Base-by-base conservation (phyloP, 2,797 vertebrate species). In the Trachurus trachurus region DNA sequence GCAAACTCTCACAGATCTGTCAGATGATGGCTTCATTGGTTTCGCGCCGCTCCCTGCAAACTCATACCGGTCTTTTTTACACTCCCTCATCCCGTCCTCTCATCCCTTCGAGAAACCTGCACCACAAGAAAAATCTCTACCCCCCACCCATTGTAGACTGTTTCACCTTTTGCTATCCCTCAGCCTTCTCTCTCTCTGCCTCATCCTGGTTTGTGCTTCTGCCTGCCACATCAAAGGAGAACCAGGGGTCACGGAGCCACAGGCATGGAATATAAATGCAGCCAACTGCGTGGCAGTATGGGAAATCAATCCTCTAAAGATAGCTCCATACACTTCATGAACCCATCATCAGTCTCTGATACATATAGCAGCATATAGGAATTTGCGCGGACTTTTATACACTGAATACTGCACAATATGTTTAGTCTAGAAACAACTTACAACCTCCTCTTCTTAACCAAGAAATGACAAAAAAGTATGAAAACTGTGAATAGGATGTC, bases 171-270 rank as follows among this genome's bases (percentile, higher is more conserved):
- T 91, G 91, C 92, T 91, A 91, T 95, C 91, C 90, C 88, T 96
- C 95, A 94, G 95, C 88, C 87, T 90, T 86, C 87, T 89, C 87
- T 91, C 90, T 84, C 88, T 89, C 91, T 91, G 90, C 86, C 87
- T 94, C 91, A 89, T 92, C 91, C 94, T 95, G 93, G 95, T 94
- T 95, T 95, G 95, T 94, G 96, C 96, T 95, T 95, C 95, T 95
- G 95, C 96, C 96, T 97, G 97, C 96, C 96, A 96, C 97, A 98
- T 98, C 97, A 98, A 99, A 99, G 96, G 95, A 96, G 97, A 97
- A 97, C 96, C 97, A 96, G 94, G 96, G 98, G 97, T 99, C 97
- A 98, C 78, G 82, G 96, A 97, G 96, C 97, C 95, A 96, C 96
- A 96, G 96, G 96, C 93, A 86, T 92, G 66, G 96, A 96, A 93